Conservation (phyloP, 2,888 invertebrate genomes). For the Stegophylla sp. region DNA sequence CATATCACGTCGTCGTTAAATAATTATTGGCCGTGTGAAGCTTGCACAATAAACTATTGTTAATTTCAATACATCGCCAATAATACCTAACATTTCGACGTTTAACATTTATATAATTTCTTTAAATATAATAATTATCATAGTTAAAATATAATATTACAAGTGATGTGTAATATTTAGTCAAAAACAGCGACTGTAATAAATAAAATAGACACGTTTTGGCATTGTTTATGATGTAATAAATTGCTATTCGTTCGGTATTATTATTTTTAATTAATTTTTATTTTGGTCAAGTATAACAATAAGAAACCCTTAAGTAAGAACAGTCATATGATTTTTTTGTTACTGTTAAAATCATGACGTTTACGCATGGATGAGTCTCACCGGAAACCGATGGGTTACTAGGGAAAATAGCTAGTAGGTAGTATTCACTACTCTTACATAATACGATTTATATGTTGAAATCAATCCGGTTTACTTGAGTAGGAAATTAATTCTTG, state of each 20-base stretch:
- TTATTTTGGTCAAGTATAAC: neutral
- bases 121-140: too few relatives aligned
- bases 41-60: too few relatives aligned
- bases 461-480: slow-evolving; percentile 9
- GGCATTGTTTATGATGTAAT: neutral
- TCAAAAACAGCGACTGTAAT: neutral
- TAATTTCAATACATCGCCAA: too few relatives aligned
- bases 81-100: too few relatives aligned
- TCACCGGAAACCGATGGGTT: slow-evolving; percentile 32
- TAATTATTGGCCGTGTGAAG: too few relatives aligned
- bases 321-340: neutral
- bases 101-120: too few relatives aligned
- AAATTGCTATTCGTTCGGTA: neutral
- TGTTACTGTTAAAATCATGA: slow-evolving; percentile 16
- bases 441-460: slow-evolving; percentile 11
- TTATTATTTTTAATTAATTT: neutral
- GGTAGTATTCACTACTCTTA: neutral
- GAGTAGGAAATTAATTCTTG: slow-evolving; percentile 1
- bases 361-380: slow-evolving; percentile 37
- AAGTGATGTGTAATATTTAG: too few relatives aligned
- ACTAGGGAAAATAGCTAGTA: slow-evolving; percentile 13
- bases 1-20: too few relatives aligned
- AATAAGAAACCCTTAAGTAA: neutral
- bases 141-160: too few relatives aligned
- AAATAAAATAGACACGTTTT: neutral